Evolutionary conservation across 2,797 vertebrate genomes (phyloP), one percentile per base, ranked within the genome.

Genomic region (Liparis tanakae): DNA sequence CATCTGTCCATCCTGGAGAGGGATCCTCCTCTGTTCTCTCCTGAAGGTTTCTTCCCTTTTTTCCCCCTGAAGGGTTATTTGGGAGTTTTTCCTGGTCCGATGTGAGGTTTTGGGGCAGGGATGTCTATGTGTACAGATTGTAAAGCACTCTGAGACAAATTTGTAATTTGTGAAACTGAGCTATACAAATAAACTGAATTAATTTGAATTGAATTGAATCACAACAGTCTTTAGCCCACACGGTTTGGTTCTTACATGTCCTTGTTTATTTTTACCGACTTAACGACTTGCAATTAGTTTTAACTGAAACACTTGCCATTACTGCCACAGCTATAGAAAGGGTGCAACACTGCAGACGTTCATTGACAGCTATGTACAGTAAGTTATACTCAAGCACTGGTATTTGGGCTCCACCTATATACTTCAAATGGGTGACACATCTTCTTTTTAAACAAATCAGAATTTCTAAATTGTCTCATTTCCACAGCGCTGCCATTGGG

Each of bases 391-490:
- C 20, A 33, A 10, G 44, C 34, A 51, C 5, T 53, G n/a, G 1
- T 57, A 62, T 66, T 62, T 69, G 30, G 6, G 25, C 13, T 43
- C 1, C 39, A 44, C 9, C 37, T 66, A 1, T 15, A 7, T 22
- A 18, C 20, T 25, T 34, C 3, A 36, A 14, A 59, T 10, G 25
- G 1, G 41, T 53, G 18, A 51, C 37, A n/a, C 33, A 33, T 53
- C 0, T 33, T 20, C 25, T 25, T 59, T 55, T 46, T n/a, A 51
- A 10, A 30, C 39, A 55, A 15, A 82, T 41, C n/a, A 59, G 33
- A 75, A 82, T 86, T 85, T 84, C 77, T 12, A 67, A 73, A 82
- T 82, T 50, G 22, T 61, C 64, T 82, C 70, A 70, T 60, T 76
- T 80, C 55, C 69, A 72, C 76, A 70, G 48, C 65, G 67, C 72